Percentiles rank a stretch among this genome's conserved stretches.
These are phyloP conservation scores for Cottus gobio DNA, from an alignment of 2,113 vertebrate genomes.

Conservation along the genomic window DNA sequence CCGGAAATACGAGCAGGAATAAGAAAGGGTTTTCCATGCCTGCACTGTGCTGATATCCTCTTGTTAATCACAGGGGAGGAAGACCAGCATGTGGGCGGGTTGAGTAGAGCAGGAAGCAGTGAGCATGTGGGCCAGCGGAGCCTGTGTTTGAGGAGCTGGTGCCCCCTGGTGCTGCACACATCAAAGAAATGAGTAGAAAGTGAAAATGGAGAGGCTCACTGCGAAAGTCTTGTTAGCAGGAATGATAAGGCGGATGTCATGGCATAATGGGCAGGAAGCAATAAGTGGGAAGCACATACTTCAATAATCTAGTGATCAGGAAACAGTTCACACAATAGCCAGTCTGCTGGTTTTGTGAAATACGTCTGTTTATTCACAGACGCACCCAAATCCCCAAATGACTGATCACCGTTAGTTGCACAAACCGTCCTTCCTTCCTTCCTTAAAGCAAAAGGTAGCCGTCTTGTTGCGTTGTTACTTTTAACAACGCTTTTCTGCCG, in stretches of 20 bases:
- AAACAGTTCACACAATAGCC: neutral
- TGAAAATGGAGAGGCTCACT: too few relatives aligned
- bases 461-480: neutral
- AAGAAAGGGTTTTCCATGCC: neutral
- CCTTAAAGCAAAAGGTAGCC: neutral
- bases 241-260: neutral
- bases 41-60: neutral
- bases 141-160: neutral
- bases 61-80: neutral
- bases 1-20: neutral
- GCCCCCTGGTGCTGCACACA: neutral
- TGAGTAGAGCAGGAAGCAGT: neutral
- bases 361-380: neutral
- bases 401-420: neutral
- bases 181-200: neutral
- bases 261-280: neutral
- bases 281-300: neutral
- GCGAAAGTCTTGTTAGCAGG: neutral
- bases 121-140: neutral
- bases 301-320: neutral
- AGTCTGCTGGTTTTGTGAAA: neutral
- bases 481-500: neutral
- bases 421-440: constrained; percentile 9
- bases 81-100: neutral
- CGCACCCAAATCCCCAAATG: too few relatives aligned